These are phyloP conservation scores for Eurypyga helias DNA, from an alignment of 2,113 vertebrate genomes.

Conservation along the genomic window DNA sequence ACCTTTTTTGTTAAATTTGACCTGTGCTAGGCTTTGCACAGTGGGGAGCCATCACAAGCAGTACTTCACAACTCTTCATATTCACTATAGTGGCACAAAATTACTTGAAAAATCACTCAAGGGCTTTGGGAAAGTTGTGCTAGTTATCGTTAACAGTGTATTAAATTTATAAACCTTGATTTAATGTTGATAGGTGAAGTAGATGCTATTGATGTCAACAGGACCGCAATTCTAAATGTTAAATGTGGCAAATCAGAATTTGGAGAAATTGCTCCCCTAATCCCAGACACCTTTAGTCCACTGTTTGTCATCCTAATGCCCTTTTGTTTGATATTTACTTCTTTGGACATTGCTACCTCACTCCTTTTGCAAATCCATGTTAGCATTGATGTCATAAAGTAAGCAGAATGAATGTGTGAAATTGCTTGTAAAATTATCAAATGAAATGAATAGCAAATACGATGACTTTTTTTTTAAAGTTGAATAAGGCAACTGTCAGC, in stretches of 20 bases:
- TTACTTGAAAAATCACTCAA: not conserved
- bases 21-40: not conserved
- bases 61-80: not conserved
- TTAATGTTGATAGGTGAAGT: not conserved
- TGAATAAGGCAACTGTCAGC: conserved; percentile 73
- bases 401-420: conserved; percentile 74
- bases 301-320: conserved; percentile 36
- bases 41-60: not conserved
- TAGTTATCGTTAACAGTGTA: not conserved
- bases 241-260: not conserved
- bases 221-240: not conserved
- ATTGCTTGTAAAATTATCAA: conserved; percentile 75
- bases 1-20: not conserved
- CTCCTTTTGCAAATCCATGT: conserved; percentile 55
- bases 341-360: conserved; percentile 65
- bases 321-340: conserved; percentile 65
- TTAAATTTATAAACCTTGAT: not conserved
- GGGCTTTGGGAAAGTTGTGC: not conserved
- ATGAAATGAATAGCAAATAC: conserved; percentile 72
- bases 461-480: conserved; percentile 46
- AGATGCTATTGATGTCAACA: not conserved
- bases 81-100: not conserved
- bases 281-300: not conserved
- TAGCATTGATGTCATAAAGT: conserved; percentile 72
- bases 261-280: conserved; percentile 11